Conservation (phyloP, 2,113 vertebrate species). For the Oryctolagus cuniculus region DNA sequence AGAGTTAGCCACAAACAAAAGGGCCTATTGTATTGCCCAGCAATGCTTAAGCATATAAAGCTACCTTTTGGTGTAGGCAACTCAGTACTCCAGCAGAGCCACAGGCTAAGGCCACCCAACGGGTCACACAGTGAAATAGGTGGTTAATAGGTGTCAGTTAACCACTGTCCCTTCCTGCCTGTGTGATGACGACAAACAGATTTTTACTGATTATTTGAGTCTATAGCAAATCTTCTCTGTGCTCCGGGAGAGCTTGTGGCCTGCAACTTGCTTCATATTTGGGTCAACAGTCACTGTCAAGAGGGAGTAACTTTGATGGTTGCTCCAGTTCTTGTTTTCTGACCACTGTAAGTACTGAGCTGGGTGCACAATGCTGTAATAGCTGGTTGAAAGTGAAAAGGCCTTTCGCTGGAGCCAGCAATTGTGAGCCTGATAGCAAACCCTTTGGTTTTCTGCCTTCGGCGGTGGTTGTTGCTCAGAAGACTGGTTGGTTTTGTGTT, state of each 20-base stretch:
- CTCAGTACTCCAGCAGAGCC: not conserved
- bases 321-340: conserved; percentile 6
- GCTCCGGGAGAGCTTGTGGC: conserved; percentile 31
- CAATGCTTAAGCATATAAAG: not conserved
- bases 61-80: not conserved
- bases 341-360: conserved; percentile 37
- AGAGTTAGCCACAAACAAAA: conserved; percentile 46
- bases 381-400: conserved; percentile 24
- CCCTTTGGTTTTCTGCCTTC: not conserved
- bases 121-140: not conserved
- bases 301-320: conserved; percentile 45
- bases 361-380: conserved; percentile 8
- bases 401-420: conserved; percentile 4
- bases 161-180: not conserved
- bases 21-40: not conserved
- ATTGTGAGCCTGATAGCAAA: not conserved
- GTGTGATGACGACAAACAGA: not conserved
- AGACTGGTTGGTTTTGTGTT: conserved; percentile 11
- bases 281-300: conserved; percentile 52
- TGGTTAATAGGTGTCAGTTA: not conserved
- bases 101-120: not conserved
- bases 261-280: conserved; percentile 50
- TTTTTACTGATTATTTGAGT: not conserved
- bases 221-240: conserved; percentile 37
- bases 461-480: not conserved